Evolutionary conservation across 2,888 invertebrate species (phyloP).

Genomic region (Plusia festucae): DNA sequence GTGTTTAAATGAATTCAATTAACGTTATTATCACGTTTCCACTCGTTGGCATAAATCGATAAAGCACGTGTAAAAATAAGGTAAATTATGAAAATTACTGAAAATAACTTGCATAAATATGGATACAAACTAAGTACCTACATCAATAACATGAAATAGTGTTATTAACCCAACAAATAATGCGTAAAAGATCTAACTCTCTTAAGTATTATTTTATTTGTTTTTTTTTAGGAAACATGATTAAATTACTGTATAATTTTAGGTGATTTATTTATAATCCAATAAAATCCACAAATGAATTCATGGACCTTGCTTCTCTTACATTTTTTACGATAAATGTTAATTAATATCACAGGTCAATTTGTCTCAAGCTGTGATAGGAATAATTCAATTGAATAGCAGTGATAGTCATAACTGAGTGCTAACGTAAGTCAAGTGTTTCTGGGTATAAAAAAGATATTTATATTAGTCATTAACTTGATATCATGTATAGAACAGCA

Average conservation of each 20-base stretch:
- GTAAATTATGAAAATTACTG: background rate
- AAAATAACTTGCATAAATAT: background rate
- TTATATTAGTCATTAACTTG: background rate
- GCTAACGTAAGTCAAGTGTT: background rate
- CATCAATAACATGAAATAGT: background rate
- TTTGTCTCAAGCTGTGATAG: conserved; percentile 4
- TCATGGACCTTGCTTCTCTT: too few relatives aligned
- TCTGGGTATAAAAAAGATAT: background rate
- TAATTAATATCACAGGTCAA: background rate
- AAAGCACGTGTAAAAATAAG: background rate
- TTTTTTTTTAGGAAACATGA: too few relatives aligned
- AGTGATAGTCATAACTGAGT: background rate
- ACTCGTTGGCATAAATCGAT: background rate
- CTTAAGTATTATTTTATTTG: too few relatives aligned
- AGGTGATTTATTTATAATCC: too few relatives aligned
- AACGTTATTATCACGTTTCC: background rate
- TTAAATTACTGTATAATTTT: too few relatives aligned
- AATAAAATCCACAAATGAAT: too few relatives aligned
- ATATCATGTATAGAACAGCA: background rate
- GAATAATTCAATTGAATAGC: background rate
- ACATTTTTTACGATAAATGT: too few relatives aligned
- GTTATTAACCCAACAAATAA: background rate
- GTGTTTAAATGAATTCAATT: background rate
- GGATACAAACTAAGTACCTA: background rate
- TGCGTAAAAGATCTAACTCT: too few relatives aligned